Conservation (phyloP, 1,140 invertebrate species). For the Dysdera silvatica region DNA sequence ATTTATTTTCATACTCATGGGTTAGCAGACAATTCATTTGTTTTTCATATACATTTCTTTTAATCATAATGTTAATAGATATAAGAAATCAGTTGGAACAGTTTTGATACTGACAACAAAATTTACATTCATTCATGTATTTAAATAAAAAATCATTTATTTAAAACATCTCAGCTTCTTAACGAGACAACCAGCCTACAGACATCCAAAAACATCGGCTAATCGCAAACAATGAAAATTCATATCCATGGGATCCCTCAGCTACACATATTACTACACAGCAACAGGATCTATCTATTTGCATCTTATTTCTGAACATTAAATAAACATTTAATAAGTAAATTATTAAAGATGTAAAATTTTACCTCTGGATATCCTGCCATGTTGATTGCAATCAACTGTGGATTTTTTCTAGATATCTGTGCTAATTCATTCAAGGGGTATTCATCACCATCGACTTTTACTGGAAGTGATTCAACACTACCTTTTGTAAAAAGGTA, state of each 20-base stretch:
- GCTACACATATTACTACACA: background rate
- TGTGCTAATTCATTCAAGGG: constrained; percentile 81
- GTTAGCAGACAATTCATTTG: too few species aligned
- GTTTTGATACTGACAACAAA: too few species aligned
- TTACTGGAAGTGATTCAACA: constrained; percentile 65
- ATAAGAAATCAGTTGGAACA: too few species aligned
- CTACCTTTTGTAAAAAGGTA: too few species aligned
- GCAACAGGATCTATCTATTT: background rate
- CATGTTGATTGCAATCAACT: constrained; percentile 74
- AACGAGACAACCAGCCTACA: background rate
- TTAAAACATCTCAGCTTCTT: background rate
- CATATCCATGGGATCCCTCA: background rate
- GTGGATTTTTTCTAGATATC: constrained; percentile 74
- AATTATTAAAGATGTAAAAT: background rate
- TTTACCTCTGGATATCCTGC: constrained; percentile 62
- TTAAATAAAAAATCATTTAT: background rate
- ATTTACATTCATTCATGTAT: too few species aligned
- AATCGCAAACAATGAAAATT: background rate
- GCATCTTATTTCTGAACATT: background rate
- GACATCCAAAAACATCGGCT: background rate
- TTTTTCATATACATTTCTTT: too few species aligned
- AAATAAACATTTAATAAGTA: background rate
- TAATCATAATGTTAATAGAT: too few species aligned
- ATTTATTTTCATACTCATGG: too few species aligned
- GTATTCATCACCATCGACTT: constrained; percentile 71